Evolutionary conservation across 2,888 invertebrate genomes (phyloP).

Genomic region (Brachylomia viminalis): DNA sequence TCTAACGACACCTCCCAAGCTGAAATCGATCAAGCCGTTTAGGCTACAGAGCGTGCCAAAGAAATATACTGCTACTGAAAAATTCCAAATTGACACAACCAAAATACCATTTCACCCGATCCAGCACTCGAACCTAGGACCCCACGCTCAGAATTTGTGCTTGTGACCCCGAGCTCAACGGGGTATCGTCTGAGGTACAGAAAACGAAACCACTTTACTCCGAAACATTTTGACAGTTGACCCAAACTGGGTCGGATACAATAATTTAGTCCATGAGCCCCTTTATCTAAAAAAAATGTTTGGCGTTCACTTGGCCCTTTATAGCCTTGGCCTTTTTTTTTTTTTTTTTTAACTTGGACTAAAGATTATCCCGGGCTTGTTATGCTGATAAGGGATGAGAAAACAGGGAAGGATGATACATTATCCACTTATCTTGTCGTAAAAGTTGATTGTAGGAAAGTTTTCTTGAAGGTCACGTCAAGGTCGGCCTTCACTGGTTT

Average conservation of each 20-base stretch:
- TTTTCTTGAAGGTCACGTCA: slow-evolving; percentile 42
- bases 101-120: neutral
- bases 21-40: too few species aligned
- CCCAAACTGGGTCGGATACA: neutral
- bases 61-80: too few species aligned
- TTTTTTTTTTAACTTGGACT: slow-evolving; percentile 25
- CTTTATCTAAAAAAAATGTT: slow-evolving; percentile 20
- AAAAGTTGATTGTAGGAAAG: slow-evolving; percentile 54
- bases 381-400: slow-evolving; percentile 39
- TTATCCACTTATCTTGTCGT: slow-evolving; percentile 58
- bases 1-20: too few species aligned
- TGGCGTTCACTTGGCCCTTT: neutral
- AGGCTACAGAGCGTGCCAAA: too few species aligned
- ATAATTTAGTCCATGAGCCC: neutral
- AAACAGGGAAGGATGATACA: slow-evolving; percentile 49
- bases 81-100: neutral
- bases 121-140: neutral
- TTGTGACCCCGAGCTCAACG: too few species aligned
- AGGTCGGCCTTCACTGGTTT: slow-evolving; percentile 31
- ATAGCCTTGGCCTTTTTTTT: too few species aligned
- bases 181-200: neutral
- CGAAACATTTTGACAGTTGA: neutral
- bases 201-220: neutral
- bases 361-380: slow-evolving; percentile 44
- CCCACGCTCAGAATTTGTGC: neutral